Evolutionary conservation across 2,888 invertebrate genomes (phyloP), one percentile per base, ranked within the genome.

Genomic region (Oxytorus armatus): DNA sequence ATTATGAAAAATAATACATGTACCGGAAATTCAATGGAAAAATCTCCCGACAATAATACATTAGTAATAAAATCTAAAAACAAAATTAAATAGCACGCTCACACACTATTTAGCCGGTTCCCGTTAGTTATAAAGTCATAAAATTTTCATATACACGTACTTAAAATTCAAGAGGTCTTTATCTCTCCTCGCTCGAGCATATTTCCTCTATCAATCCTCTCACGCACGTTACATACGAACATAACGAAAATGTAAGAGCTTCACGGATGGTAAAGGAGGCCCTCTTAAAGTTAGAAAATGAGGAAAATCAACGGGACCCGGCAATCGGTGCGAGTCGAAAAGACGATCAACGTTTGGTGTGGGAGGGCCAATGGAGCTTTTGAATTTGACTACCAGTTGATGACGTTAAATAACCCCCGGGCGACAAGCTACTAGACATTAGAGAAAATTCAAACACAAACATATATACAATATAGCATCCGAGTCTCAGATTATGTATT

Each of bases 351-450:
- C 14, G 11, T 21, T 4, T 11, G 1, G 53, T 8, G 25, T 0
- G 51, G 18, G 1, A 11, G 18, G 33, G 14, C 53, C 39, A 29
- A n/a, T 10, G 7, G 21, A 39, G 18, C 51, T 39, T 77, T 65
- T 63, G 55, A 65, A 29, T 57, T 18, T 55, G 11, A 51, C 68
- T 25, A 53, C 14, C 21, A 14, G 7, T 49, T n/a, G 10, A 16
- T 47, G 47, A 36, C 36, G 63, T 63, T 29, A 36, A 77, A 77
- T 70, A 63, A 70, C 21, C 59, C 55, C 1, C 16, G n/a, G n/a
- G 36, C 42, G 73, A 63, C 51, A 53, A 18, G 51, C 23, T 11
- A 23, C 10, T 42, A 23, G n/a, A 18, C 16, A 69, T 55, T n/a
- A 42, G 29, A 3, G 7, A 18, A 55, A 44, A 51, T 53, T 23